Base-by-base conservation (phyloP, 1,140 invertebrate genomes). In the Archegozetes longisetosus region DNA sequence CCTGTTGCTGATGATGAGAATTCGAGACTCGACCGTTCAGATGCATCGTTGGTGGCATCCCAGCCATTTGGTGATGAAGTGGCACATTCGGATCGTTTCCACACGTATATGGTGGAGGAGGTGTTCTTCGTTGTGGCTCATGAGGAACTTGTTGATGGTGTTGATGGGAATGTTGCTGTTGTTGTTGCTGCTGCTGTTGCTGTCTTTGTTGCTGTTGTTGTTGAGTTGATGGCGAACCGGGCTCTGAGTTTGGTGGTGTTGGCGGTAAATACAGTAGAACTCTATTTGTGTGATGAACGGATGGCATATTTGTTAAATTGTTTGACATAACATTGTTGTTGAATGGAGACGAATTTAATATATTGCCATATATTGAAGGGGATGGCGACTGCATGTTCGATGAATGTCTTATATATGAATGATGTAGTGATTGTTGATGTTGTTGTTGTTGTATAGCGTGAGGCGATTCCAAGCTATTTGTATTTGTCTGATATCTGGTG, bases 181-280 rank as follows among this genome's bases (percentile, higher is more conserved):
- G 51, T 23, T 55, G 53, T 46, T 46, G 53, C 12, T 46, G 54
- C 22, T 57, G 51, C 25, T 59, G 40, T 13, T 4, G 57, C 17
- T 24, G 22, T 2, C 27, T 23, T 6, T 23, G 22, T 12, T 60
- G 58, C 24, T 54, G 50, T 23, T 60, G 58, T 13, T 55, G 51
- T 25, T 61, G 54, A 26, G 55, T 51, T 2, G 56, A 58, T 28
- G 61, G 61, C 12, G 56, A 58, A 28, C 61, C 61, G 12, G 61
- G 61, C 27, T 62, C 61, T 28, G 61, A 62, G 29, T 56, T 62
- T 17, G 61, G 61, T 55, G 61, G 61, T 40, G 61, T 62, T 3
- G 61, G 61, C 52, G 55, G 60, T 53, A 61, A 49, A 32, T 55
- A 55, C 13, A 49, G 32, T 26, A 27, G 32, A 20, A 17, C 25